Evolutionary conservation across 1,140 invertebrate species (phyloP).

Genomic region (Aethina tumida): DNA sequence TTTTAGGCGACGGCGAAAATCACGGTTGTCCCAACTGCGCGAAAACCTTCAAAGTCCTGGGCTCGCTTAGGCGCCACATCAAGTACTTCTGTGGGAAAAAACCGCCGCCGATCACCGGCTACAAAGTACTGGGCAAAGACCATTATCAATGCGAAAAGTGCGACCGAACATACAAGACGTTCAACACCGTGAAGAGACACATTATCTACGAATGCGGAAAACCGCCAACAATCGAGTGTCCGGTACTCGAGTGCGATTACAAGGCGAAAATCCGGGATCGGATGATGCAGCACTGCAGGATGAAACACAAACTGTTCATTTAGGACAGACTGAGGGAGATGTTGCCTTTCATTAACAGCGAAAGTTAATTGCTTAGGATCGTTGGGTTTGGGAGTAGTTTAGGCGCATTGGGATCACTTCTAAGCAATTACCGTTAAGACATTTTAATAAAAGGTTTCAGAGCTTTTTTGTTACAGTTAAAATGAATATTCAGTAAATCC

Average conservation of each 20-base stretch:
- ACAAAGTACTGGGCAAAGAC: conserved; percentile 9
- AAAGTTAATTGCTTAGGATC: no score
- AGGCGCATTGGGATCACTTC: no score
- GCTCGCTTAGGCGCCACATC: conserved; percentile 43
- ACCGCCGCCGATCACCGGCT: conserved; percentile 34
- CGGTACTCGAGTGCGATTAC: conserved; percentile 40
- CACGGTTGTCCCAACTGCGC: conserved; percentile 43
- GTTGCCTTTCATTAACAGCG: no score
- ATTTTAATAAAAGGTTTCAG: no score
- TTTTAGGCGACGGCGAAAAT: conserved; percentile 19
- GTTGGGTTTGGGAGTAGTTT: no score
- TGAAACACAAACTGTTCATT: conserved; percentile 24
- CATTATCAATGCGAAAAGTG: conserved; percentile 37
- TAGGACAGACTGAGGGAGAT: no score
- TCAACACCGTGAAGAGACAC: conserved; percentile 37
- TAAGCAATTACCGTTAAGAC: no score
- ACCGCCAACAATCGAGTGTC: conserved; percentile 41
- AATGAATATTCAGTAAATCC: no score
- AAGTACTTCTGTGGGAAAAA: conserved; percentile 42
- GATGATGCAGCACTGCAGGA: conserved; percentile 42
- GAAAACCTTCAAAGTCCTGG: conserved; percentile 41
- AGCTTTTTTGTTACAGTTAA: no score
- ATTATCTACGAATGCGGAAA: conserved; percentile 46
- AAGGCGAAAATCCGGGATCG: conserved; percentile 32
- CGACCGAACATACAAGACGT: conserved; percentile 43